phyloP scores from a whole-genome alignment of 2,113 vertebrate genomes.

The Heliornis fulica region DNA sequence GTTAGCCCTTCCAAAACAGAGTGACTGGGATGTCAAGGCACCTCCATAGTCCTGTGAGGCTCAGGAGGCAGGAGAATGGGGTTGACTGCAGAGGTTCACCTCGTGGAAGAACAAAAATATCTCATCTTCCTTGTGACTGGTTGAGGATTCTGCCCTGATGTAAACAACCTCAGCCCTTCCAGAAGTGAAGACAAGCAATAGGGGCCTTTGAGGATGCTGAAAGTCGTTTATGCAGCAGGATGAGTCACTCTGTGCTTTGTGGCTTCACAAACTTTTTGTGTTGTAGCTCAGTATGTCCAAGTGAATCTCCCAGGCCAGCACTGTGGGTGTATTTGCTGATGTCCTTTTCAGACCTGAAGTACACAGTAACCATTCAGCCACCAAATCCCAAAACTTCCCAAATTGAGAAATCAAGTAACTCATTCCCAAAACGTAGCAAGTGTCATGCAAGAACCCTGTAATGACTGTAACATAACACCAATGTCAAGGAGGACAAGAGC shows the following conservation, averaged over 20 bases:
- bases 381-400: neutral
- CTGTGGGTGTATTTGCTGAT: neutral
- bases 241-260: conserved; percentile 18
- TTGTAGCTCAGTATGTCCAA: neutral
- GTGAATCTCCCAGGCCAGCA: neutral
- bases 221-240: neutral
- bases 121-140: neutral
- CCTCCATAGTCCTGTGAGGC: neutral
- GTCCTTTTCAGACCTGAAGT: neutral
- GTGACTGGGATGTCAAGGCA: neutral
- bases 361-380: neutral
- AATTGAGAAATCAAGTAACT: neutral
- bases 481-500: neutral
- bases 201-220: neutral
- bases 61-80: neutral
- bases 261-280: neutral
- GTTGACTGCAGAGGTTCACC: neutral
- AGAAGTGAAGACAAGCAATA: neutral
- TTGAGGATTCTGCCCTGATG: neutral
- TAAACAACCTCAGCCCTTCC: neutral
- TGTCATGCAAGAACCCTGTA: neutral
- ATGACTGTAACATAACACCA: neutral
- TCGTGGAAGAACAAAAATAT: neutral
- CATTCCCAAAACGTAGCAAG: neutral
- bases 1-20: neutral